These are phyloP conservation scores for Sardinella longiceps DNA, from an alignment of 2,797 vertebrate species.

Conservation along the genomic window DNA sequence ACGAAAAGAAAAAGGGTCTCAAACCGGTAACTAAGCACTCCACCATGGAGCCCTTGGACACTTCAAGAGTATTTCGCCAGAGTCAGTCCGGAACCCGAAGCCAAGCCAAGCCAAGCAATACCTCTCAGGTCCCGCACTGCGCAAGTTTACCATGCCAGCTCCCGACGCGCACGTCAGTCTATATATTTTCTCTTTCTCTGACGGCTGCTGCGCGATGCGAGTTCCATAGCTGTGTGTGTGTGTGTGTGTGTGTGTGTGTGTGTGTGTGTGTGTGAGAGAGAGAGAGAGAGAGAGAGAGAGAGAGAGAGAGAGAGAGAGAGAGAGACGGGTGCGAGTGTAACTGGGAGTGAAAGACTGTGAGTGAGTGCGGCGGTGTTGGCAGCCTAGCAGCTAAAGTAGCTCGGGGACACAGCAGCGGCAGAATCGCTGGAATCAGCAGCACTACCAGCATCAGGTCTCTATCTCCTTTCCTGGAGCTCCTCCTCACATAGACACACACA, in stretches of 20 bases:
- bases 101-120: slow-evolving; percentile 68
- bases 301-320: neutral
- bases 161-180: slow-evolving; percentile 58
- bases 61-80: slow-evolving; percentile 54
- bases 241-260: neutral
- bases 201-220: slow-evolving; percentile 42
- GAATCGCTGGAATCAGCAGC: slow-evolving; percentile 25
- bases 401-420: neutral
- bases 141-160: slow-evolving; percentile 50
- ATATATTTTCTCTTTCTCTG: slow-evolving; percentile 55
- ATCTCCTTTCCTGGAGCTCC: slow-evolving; percentile 14
- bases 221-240: slow-evolving; percentile 5
- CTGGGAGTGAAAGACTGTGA: neutral
- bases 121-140: slow-evolving; percentile 55
- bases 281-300: neutral
- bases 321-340: neutral
- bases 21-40: slow-evolving; percentile 48
- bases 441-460: slow-evolving; percentile 4
- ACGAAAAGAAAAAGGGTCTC: neutral
- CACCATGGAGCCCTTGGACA: slow-evolving; percentile 52
- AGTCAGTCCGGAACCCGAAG: slow-evolving; percentile 54
- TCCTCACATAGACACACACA: slow-evolving; percentile 21
- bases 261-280: slow-evolving; percentile 14
- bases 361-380: neutral
- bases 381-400: slow-evolving; percentile 13